Percentiles rank a stretch among this genome's conserved stretches.
Evolutionary conservation across 2,888 invertebrate species (phyloP).

Genomic region (Zaprionus lineosus): DNA sequence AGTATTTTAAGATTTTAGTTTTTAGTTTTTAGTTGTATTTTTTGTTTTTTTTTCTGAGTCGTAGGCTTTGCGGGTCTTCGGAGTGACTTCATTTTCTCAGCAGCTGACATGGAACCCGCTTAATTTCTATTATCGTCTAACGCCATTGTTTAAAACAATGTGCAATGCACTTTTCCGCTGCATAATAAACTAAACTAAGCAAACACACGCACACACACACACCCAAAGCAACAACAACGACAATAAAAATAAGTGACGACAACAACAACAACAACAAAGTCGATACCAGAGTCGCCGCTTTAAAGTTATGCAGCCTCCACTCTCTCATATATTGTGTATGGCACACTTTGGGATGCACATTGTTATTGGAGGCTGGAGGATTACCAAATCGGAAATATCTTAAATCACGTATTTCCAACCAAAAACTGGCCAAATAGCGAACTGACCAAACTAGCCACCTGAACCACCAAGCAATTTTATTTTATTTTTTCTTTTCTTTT

Average conservation of each 20-base stretch:
- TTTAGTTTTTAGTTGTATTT: slow-evolving; percentile 18
- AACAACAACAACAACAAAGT: too few species aligned
- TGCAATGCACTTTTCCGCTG: slow-evolving; percentile 64
- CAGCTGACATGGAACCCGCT: slow-evolving; percentile 70
- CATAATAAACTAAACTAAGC: slow-evolving; percentile 54
- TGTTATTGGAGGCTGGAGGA: background rate
- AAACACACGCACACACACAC: slow-evolving; percentile 37
- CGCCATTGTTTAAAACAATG: slow-evolving; percentile 72
- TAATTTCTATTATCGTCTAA: slow-evolving; percentile 76
- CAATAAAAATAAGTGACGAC: too few species aligned
- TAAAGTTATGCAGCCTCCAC: background rate
- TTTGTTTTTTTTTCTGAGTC: slow-evolving; percentile 13
- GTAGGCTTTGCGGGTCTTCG: slow-evolving; percentile 42
- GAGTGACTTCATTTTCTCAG: slow-evolving; percentile 76
- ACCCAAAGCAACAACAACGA: too few species aligned
- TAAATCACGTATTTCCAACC: background rate
- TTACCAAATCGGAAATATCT: background rate
- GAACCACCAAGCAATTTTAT: too few species aligned
- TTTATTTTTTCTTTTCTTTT: background rate
- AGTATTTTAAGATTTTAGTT: too few species aligned
- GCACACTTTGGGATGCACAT: slow-evolving; percentile 8
- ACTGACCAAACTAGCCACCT: background rate
- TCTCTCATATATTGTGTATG: slow-evolving; percentile 13
- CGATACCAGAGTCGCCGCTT: too few species aligned
- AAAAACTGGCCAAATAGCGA: too few species aligned